A percentile compares a stretch with the other conserved stretches of the same genome.
Conservation (phyloP, 2,113 vertebrate genomes). For the Paradoxurus hermaphroditus region DNA sequence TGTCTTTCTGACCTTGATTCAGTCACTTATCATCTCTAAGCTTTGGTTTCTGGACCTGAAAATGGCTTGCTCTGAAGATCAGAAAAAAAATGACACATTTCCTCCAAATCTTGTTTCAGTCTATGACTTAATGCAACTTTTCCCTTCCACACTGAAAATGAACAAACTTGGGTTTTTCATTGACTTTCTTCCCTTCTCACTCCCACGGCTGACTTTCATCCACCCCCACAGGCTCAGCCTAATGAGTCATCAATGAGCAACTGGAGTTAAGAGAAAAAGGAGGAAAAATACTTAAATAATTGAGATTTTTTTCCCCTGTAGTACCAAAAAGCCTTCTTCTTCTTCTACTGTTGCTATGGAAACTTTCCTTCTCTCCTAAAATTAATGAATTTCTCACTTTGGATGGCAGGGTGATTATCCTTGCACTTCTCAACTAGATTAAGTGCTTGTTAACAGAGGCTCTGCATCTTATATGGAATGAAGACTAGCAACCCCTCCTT, state of each 20-base stretch:
- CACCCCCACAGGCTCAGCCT: not conserved
- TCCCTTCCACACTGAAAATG: not conserved
- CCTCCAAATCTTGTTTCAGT: not conserved
- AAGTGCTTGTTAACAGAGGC: constrained; percentile 3
- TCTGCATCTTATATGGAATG: not conserved
- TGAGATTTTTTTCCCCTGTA: not conserved
- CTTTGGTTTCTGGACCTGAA: not conserved
- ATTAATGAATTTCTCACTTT: constrained; percentile 26
- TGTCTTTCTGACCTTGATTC: not conserved
- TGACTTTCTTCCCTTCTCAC: not conserved
- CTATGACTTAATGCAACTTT: not conserved
- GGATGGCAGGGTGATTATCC: constrained; percentile 12
- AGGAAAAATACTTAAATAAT: constrained; percentile 20
- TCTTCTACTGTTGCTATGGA: constrained; percentile 63
- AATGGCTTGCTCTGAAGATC: not conserved
- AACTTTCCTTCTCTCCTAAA: constrained; percentile 53
- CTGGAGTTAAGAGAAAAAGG: not conserved
- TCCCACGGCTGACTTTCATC: not conserved
- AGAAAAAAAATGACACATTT: not conserved
- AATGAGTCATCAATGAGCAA: not conserved
- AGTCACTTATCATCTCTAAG: not conserved
- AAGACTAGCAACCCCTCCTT: not conserved
- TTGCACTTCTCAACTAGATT: not conserved
- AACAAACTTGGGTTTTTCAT: not conserved
- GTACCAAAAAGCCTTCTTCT: constrained; percentile 19